Evolutionary conservation across 2,888 invertebrate species (phyloP), one percentile per base, ranked within the genome.

Genomic region (Callyntrura sp.): DNA sequence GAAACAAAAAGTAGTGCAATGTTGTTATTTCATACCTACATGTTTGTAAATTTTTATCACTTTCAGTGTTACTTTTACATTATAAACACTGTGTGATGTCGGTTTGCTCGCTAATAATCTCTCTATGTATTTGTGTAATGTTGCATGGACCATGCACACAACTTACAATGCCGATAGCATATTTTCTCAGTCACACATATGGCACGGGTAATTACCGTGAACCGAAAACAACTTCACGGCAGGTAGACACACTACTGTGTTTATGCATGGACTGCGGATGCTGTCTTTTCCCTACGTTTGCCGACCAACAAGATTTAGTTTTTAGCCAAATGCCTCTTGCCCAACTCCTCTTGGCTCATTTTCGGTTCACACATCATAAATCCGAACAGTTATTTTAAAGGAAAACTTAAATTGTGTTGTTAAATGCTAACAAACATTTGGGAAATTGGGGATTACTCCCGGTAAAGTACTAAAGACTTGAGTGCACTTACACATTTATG

Each of bases 321-420:
- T 48, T 12, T 23, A 57, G 57, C 43, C n/a, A 73, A 23, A 45
- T 45, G 48, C 73, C 6, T 35, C 35, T 73, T 45, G 73, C 11
- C 70, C 70, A n/a, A 70, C 9, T 45, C 12, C 70, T 20, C 35
- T 35, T 35, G 35, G 23, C 57, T 70, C 62, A 57, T 82, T 62
- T 65, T 48, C 25, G 48, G 60, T 85, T 85, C 85, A 76, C 85
- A 85, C 85, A 45, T 85, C 85, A 76, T 85, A 85, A 85, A 76
- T 85, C 57, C 73, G 62, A 45, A 48, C 60, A 60, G 76, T 70
- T 83, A 76, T 62, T 48, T 43, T n/a, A 14, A 0, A 25, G 23
- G 76, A 60, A 60, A 55, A 35, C 12, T 11, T 48, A 73, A 73
- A 73, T 45, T 73, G 48, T 20, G 73, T 23, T 73, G 73, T 73